These are phyloP conservation scores for Lomographa bimaculata DNA, from an alignment of 2,888 invertebrate genomes.

Conservation along the genomic window DNA sequence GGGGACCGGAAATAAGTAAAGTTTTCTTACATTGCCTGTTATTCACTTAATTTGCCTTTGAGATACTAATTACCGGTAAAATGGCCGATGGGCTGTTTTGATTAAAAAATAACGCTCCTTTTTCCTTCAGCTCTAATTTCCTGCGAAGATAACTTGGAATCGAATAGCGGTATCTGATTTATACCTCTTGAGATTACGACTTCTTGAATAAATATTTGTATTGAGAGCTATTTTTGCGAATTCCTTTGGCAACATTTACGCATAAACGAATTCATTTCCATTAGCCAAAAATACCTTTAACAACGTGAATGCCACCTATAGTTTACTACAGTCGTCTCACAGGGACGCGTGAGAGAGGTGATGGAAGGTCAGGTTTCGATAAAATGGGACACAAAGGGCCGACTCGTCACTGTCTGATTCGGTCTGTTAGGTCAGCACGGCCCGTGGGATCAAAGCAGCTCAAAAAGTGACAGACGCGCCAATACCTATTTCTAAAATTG, in stretches of 20 bases:
- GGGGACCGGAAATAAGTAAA: no score
- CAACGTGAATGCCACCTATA: slow-evolving; percentile 2
- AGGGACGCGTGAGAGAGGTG: slow-evolving; percentile 3
- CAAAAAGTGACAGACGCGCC: slow-evolving; percentile 4
- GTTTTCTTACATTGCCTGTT: no score
- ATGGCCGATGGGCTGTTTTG: slow-evolving; percentile 1
- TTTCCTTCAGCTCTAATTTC: slow-evolving; percentile 2
- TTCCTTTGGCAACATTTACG: not conserved
- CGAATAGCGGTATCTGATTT: slow-evolving; percentile 9
- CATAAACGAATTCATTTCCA: not conserved
- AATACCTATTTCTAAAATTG: slow-evolving; percentile 3
- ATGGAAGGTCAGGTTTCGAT: slow-evolving; percentile 3
- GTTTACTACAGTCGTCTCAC: not conserved
- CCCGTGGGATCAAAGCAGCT: slow-evolving; percentile 10
- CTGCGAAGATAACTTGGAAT: slow-evolving; percentile 4
- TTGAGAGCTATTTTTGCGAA: slow-evolving; percentile 1
- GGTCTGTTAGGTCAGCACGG: slow-evolving; percentile 8
- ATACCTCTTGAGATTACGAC: slow-evolving; percentile 6
- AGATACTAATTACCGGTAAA: not conserved
- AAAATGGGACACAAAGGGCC: slow-evolving; percentile 15
- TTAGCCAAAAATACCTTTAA: not conserved
- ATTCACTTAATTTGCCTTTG: not conserved
- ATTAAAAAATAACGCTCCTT: slow-evolving; percentile 4
- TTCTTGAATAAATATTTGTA: slow-evolving; percentile 4
- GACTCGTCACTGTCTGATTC: slow-evolving; percentile 16